Conservation (phyloP, 2,113 vertebrate genomes). For the Scatophagus argus region DNA sequence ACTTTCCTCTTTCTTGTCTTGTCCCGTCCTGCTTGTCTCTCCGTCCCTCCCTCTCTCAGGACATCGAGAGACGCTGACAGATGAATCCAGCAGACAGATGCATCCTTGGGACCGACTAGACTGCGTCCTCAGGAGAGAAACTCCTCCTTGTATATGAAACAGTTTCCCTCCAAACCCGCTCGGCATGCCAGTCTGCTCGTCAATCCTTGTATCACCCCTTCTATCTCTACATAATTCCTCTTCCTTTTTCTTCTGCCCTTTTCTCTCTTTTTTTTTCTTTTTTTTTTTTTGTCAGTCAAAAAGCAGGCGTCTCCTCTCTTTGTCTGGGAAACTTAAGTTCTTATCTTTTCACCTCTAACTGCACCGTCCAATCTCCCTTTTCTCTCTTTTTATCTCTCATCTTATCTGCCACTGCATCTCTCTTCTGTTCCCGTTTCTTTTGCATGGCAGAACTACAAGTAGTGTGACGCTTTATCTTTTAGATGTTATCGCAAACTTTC, state of each 20-base stretch:
- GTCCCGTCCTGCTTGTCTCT: not conserved
- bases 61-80: constrained; percentile 45
- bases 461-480: constrained; percentile 63
- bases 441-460: constrained; percentile 54
- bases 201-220: constrained; percentile 38
- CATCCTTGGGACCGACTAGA: constrained; percentile 31
- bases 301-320: constrained; percentile 30
- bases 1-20: not conserved
- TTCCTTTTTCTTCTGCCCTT: constrained; percentile 25
- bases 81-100: constrained; percentile 54
- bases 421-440: constrained; percentile 48
- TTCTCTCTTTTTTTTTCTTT: constrained; percentile 34
- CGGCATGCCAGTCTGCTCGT: constrained; percentile 35
- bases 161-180: constrained; percentile 19
- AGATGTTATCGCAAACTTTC: constrained; percentile 74
- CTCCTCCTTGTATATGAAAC: constrained; percentile 42
- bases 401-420: constrained; percentile 60
- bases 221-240: constrained; percentile 22
- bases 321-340: constrained; percentile 58
- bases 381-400: constrained; percentile 52
- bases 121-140: constrained; percentile 43
- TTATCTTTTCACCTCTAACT: constrained; percentile 71
- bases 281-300: constrained; percentile 42
- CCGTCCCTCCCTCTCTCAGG: constrained; percentile 39
- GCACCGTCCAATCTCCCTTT: constrained; percentile 39